Base-by-base conservation (phyloP, 2,797 vertebrate genomes). In the Salarias fasciatus region DNA sequence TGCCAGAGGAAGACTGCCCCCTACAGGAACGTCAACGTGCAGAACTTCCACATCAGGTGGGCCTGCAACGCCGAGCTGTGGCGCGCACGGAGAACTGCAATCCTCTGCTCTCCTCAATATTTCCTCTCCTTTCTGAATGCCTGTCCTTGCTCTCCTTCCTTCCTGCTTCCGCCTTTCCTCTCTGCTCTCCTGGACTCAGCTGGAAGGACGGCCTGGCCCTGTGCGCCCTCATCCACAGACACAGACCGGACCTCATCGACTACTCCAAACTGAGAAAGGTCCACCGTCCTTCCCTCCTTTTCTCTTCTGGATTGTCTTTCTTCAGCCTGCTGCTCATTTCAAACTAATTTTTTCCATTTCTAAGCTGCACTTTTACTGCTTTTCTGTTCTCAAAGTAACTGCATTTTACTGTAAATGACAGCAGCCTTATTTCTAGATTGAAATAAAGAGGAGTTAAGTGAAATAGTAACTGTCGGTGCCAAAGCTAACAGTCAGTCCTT, bases 1-100 rank as follows among this genome's bases (percentile, higher is more conserved):
- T 98, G 97, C 83, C 97, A 98, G 94, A 93, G 96, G 77, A 98
- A 98, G 85, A 98, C 96, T 0, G 97, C 97, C 6, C 97, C 96
- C 0, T 98, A 98, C 86, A 98, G 97, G 90, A 98, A 98, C 0
- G 96, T 98, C 86, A 98, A 98, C 0, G 96, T 98, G 53, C 95
- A 98, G 91, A 98, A 98, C 92, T 98, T 98, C 94, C 96, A 98
- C 86, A 98, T 98, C 92, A 98, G 96, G 96, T 95, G 66, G 54
- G 86, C 47, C 42, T 2, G 28, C 51, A 11, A 11, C 41, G 51
- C 77, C 74, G 1, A 30, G 14, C 67, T 15, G 75, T 69, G 79
- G 68, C 63, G 0, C 1, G 0, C 33, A 13, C 5, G 0, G 4
- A 38, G 37, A 75, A 74, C 59, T 79, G 54, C 86, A 72, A 0